Evolutionary conservation across 2,888 invertebrate genomes (phyloP), one percentile per base, ranked within the genome.

Genomic region (Pristionchus mayeri): DNA sequence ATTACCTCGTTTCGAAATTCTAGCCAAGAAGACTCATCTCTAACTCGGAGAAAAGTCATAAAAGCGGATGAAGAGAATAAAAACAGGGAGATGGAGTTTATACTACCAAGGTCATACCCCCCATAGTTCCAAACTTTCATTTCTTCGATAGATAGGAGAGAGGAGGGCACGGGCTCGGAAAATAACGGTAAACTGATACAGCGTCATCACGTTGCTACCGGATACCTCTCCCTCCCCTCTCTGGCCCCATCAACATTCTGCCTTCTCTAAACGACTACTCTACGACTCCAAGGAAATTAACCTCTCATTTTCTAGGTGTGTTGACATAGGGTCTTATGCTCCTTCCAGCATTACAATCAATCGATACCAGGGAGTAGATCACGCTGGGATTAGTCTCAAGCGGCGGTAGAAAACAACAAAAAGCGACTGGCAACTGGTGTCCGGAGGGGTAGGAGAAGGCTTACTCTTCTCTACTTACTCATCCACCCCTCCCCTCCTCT

Each of bases 1-100:
- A 67, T 67, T 67, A 67, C 67, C 67, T 67, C 67, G 67, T 67
- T 67, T 67, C 67, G 67, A 67, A 67, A 67, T 67, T 67, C 67
- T 67, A 67, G 67, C 67, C 67, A n/a, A 16, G 34, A 37, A n/a
- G 34, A 34, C 67, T 67, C 67, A 34, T 34, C 67, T 34, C 67
- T 67, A 34, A 67, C 67, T 67, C 67, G 67, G 67, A 67, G 57
- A 60, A 60, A 67, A 67, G 34, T 67, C 24, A 75, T 44, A 75
- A 40, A 54, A 79, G 34, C 30, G 54, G 78, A 52, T 34, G 78
- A 30, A 52, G 79, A 79, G 34, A 34, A 21, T n/a, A n/a, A n/a
- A n/a, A n/a, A n/a, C n/a, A n/a, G n/a, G n/a, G n/a, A n/a, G 52
- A 54, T 30, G 1, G 79, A 52, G 54, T 30, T 44, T 44, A 21